Conservation (phyloP, 2,888 invertebrate species). For the Tetheella fluctuosa region DNA sequence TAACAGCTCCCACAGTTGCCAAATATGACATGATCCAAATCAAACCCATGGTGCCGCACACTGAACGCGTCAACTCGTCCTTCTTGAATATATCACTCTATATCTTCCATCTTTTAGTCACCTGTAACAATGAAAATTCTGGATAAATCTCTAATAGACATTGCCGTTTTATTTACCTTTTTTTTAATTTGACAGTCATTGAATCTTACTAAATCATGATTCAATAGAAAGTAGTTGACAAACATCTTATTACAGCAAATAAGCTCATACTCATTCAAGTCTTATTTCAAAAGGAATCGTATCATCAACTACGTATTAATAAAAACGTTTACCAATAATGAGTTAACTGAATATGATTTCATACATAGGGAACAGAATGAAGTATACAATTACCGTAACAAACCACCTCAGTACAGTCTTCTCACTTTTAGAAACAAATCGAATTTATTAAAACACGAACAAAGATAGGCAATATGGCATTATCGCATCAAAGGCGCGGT, state of each 20-base stretch:
- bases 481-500: constrained; percentile 33
- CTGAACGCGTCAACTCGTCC: constrained; percentile 54
- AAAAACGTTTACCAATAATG: not conserved
- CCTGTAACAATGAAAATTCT: constrained; percentile 51
- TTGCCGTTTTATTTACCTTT: no score
- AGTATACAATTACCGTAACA: not conserved
- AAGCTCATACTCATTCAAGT: not conserved
- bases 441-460: constrained; percentile 22
- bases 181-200: no score
- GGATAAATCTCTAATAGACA: not conserved
- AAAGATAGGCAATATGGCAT: constrained; percentile 28
- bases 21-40: constrained; percentile 68
- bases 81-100: constrained; percentile 53
- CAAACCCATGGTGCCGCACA: constrained; percentile 56
- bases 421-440: constrained; percentile 10
- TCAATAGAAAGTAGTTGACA: no score
- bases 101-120: constrained; percentile 51
- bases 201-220: no score
- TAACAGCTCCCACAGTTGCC: constrained; percentile 68
- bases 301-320: no score
- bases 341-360: not conserved
- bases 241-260: no score
- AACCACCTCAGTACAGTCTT: not conserved
- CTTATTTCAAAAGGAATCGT: no score
- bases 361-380: not conserved